Conservation (phyloP, 2,888 invertebrate species). For the Cryptocheilus praepositus region DNA sequence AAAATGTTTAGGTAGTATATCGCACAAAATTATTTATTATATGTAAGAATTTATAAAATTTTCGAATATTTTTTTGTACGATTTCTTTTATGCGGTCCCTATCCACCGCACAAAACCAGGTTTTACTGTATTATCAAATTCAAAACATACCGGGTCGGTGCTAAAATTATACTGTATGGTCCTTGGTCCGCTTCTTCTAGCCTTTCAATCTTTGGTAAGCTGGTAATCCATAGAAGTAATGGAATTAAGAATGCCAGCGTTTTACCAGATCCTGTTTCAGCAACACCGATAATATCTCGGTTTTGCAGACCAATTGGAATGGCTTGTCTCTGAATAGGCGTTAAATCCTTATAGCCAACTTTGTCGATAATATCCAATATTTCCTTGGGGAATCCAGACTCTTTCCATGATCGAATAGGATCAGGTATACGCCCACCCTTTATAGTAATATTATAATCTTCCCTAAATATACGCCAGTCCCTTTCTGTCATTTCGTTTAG, state of each 20-base stretch:
- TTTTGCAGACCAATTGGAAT: constrained; percentile 98
- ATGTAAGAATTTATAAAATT: no score
- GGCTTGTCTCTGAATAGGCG: constrained; percentile 99
- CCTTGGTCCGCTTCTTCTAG: constrained; percentile 95
- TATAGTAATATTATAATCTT: constrained; percentile 98
- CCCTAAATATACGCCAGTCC: constrained; percentile 99
- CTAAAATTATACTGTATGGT: constrained; percentile 98
- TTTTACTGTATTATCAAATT: neutral
- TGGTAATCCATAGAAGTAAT: constrained; percentile 97
- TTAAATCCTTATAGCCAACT: constrained; percentile 98
- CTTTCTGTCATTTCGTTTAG: constrained; percentile 97
- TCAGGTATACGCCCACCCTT: constrained; percentile 98
- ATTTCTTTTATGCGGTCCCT: no score
- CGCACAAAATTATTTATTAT: no score
- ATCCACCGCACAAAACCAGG: neutral
- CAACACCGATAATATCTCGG: constrained; percentile 98
- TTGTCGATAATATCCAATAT: constrained; percentile 94
- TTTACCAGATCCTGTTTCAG: constrained; percentile 99
- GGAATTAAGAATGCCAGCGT: constrained; percentile 99
- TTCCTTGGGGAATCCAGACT: constrained; percentile 92
- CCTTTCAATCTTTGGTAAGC: constrained; percentile 95
- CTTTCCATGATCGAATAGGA: constrained; percentile 96
- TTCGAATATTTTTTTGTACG: no score
- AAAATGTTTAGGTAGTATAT: no score
- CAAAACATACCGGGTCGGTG: constrained; percentile 85